A percentile compares a stretch with the other conserved stretches of the same genome.
Conservation (phyloP, 2,113 vertebrate species). For the Podilymbus podiceps region DNA sequence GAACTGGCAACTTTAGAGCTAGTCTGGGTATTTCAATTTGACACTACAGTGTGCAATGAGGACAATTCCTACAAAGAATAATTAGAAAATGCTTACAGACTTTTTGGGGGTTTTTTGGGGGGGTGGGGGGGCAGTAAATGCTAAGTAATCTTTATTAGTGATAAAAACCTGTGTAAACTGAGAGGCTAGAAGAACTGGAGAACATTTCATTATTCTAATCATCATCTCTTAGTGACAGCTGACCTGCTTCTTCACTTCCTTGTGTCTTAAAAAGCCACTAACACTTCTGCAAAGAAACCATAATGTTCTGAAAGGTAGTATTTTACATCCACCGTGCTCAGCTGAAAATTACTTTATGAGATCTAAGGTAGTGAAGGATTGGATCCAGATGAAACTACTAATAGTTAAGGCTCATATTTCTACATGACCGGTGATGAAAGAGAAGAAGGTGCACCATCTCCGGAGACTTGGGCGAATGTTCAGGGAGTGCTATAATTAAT, state of each 20-base stretch:
- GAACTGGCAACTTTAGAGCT: not conserved
- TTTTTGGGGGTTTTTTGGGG: not conserved
- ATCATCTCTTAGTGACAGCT: not conserved
- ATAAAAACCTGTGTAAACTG: not conserved
- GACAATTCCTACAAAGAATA: not conserved
- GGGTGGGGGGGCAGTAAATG: not conserved
- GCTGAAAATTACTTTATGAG: conserved; percentile 8
- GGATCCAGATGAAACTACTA: conserved; percentile 12
- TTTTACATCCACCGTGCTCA: not conserved
- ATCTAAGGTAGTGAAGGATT: conserved; percentile 29
- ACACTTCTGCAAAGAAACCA: conserved; percentile 20
- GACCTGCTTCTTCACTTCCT: not conserved
- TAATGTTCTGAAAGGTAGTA: not conserved
- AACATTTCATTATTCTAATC: not conserved
- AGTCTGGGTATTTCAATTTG: not conserved
- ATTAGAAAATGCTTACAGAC: conserved; percentile 1
- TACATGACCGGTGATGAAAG: not conserved
- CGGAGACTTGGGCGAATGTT: not conserved
- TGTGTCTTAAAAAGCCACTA: not conserved
- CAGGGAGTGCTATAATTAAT: conserved; percentile 4
- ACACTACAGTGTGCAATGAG: not conserved
- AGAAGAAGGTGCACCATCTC: not conserved
- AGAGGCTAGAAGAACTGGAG: not conserved
- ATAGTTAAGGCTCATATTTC: conserved; percentile 17
- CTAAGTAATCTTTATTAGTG: not conserved